Conservation (phyloP, 1,140 invertebrate genomes). For the Rhopalosiphum padi region DNA sequence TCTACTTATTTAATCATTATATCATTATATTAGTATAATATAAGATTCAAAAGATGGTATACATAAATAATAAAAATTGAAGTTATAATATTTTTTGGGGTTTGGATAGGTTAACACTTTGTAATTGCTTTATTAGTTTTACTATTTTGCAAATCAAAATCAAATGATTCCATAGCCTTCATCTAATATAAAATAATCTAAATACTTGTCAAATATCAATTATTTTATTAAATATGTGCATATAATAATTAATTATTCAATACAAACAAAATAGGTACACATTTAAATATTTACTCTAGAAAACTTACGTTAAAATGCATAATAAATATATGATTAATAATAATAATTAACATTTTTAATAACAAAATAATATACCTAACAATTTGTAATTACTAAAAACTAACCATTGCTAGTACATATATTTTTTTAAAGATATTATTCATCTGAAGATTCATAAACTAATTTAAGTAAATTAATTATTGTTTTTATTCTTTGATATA, state of each 20-base stretch:
- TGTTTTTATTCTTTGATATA: background rate
- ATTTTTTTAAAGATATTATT: background rate
- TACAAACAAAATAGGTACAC: background rate
- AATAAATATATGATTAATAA: background rate
- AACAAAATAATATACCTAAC: background rate
- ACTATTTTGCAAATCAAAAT: constrained; percentile 62
- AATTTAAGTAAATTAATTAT: background rate
- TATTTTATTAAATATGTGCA: background rate
- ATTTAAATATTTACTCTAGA: background rate
- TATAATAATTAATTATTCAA: background rate
- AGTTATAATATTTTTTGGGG: no score
- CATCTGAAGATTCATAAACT: background rate
- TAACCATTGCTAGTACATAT: background rate
- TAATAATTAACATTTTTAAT: background rate
- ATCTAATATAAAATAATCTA: background rate
- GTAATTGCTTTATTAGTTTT: background rate
- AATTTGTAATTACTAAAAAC: background rate
- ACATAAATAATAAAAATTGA: no score
- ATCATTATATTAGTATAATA: no score
- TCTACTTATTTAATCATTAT: background rate
- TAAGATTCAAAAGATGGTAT: no score
- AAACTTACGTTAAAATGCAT: background rate
- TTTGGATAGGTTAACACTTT: background rate
- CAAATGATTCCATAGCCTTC: background rate
- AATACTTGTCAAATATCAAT: background rate